Evolutionary conservation across 2,113 vertebrate species (phyloP).

Genomic region (Tyto alba): DNA sequence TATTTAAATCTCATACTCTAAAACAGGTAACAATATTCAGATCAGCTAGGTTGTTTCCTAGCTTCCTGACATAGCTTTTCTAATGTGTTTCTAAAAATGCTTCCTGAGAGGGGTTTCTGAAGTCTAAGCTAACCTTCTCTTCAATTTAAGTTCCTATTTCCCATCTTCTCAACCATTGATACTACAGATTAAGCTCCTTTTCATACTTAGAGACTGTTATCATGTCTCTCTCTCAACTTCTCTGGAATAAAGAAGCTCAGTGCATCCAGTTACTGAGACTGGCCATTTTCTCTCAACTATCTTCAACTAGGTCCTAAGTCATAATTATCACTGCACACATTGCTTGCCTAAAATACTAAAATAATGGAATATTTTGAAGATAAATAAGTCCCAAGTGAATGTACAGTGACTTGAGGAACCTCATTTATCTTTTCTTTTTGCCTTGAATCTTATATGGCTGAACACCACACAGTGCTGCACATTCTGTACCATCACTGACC

Average conservation of each 20-base stretch:
- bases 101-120: not conserved
- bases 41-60: not conserved
- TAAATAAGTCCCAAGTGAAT: not conserved
- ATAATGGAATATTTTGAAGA: not conserved
- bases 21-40: not conserved
- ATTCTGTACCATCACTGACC: not conserved
- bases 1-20: not conserved
- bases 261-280: not conserved
- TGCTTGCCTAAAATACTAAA: not conserved
- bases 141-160: not conserved
- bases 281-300: not conserved
- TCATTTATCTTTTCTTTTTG: not conserved
- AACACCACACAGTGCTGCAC: fast-evolving
- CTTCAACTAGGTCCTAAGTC: not conserved
- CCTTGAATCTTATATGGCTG: not conserved
- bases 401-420: not conserved
- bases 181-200: not conserved
- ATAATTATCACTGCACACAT: not conserved
- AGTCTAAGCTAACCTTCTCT: not conserved
- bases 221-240: not conserved
- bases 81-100: not conserved
- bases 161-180: not conserved
- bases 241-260: not conserved
- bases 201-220: not conserved
- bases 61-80: not conserved